Evolutionary conservation across 2,797 vertebrate genomes (phyloP).

Genomic region (Anableps anableps): DNA sequence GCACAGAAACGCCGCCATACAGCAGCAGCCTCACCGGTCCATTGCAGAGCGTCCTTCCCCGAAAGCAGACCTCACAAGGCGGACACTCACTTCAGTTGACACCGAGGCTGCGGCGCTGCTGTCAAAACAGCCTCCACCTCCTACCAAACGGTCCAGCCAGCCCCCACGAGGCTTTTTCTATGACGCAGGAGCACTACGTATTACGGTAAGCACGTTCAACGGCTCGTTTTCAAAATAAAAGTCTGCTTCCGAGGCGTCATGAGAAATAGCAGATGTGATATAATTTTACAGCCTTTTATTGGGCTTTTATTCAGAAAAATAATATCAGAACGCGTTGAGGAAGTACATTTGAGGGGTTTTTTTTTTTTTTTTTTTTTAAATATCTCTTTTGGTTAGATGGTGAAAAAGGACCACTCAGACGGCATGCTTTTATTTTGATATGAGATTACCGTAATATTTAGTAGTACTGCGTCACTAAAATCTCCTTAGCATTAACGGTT

Average conservation of each 20-base stretch:
- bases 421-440: background rate
- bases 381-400: background rate
- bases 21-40: conserved; percentile 63
- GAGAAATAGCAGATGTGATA: no score
- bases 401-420: no score
- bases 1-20: background rate
- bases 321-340: background rate
- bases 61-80: conserved; percentile 23
- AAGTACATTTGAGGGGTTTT: background rate
- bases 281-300: no score
- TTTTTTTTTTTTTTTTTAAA: no score
- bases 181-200: background rate
- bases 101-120: conserved; percentile 44
- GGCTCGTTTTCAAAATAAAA: background rate
- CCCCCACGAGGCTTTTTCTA: background rate
- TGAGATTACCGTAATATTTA: background rate
- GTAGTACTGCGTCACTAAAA: background rate
- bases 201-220: background rate
- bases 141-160: background rate
- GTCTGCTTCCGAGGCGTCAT: no score
- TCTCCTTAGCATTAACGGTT: no score
- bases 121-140: background rate
- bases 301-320: no score
- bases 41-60: conserved; percentile 45
- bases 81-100: conserved; percentile 28